These are phyloP conservation scores for Hypotaenidia philippensis DNA, from an alignment of 2,797 vertebrate genomes.

Conservation along the genomic window DNA sequence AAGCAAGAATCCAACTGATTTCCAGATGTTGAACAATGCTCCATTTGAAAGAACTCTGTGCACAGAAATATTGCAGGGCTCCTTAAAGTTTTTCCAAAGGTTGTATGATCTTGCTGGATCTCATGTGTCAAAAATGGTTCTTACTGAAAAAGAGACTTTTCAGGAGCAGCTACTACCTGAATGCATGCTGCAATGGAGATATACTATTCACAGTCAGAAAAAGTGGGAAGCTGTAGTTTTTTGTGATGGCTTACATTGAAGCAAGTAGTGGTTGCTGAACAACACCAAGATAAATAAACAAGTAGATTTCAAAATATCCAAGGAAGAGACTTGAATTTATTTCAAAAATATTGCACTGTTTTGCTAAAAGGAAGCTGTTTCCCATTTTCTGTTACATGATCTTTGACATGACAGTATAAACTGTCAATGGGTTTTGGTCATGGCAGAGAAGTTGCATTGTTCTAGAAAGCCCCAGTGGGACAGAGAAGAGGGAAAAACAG, in stretches of 20 bases:
- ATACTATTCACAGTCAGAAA: neutral
- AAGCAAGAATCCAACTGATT: neutral
- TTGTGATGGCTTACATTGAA: neutral
- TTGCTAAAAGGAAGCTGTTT: constrained; percentile 21
- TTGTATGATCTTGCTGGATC: neutral
- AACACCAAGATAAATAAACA: neutral
- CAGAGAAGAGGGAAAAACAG: neutral
- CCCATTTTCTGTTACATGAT: constrained; percentile 14
- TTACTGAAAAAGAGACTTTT: neutral
- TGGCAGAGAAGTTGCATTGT: constrained; percentile 4
- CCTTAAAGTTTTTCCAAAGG: neutral
- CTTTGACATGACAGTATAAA: constrained; percentile 25
- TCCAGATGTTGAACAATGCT: neutral
- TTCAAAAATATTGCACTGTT: neutral
- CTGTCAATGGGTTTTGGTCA: neutral
- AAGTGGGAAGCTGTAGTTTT: neutral
- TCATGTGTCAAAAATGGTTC: neutral
- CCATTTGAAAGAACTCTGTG: neutral
- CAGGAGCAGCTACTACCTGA: neutral
- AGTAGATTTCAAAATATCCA: neutral
- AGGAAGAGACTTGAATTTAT: neutral
- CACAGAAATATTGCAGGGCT: neutral
- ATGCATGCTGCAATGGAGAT: neutral
- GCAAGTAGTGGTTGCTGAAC: neutral
- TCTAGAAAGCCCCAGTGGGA: neutral